Percentiles rank a stretch among this genome's conserved stretches.
phyloP scores from a whole-genome alignment of 2,888 invertebrate species.

The Athalia circularis region DNA sequence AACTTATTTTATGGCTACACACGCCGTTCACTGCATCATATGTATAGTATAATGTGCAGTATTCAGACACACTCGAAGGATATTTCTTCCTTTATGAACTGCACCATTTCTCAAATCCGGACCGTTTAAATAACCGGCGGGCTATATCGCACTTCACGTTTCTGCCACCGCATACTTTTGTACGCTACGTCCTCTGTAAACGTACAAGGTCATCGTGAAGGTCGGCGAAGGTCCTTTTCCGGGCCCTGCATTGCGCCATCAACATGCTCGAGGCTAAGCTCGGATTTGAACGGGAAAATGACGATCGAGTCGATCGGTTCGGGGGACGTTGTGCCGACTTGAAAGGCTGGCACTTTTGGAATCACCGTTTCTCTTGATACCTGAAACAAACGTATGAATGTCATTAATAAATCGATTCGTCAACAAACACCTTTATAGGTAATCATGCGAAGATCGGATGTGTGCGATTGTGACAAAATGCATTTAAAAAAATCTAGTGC shows the following conservation, averaged over 20 bases:
- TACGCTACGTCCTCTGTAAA: background rate
- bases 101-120: too few relatives aligned
- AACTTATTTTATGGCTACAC: too few relatives aligned
- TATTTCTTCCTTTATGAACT: too few relatives aligned
- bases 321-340: slow-evolving; percentile 52
- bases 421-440: background rate
- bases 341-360: slow-evolving; percentile 49
- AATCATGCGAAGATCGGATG: background rate
- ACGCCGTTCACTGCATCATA: too few relatives aligned
- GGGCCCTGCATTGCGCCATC: slow-evolving; percentile 6
- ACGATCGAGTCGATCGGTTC: slow-evolving; percentile 52
- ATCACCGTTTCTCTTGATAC: slow-evolving; percentile 45
- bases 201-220: slow-evolving; percentile 22
- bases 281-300: slow-evolving; percentile 51
- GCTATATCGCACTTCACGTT: background rate
- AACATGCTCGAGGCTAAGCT: slow-evolving; percentile 33
- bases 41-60: too few relatives aligned
- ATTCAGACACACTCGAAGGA: too few relatives aligned
- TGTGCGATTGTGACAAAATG: too few relatives aligned
- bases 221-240: slow-evolving; percentile 8
- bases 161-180: background rate
- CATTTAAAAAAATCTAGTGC: too few relatives aligned
- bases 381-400: slow-evolving; percentile 41
- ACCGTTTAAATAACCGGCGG: background rate
- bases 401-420: slow-evolving; percentile 1